Conservation (phyloP, 2,113 vertebrate genomes). For the Anhinga anhinga region DNA sequence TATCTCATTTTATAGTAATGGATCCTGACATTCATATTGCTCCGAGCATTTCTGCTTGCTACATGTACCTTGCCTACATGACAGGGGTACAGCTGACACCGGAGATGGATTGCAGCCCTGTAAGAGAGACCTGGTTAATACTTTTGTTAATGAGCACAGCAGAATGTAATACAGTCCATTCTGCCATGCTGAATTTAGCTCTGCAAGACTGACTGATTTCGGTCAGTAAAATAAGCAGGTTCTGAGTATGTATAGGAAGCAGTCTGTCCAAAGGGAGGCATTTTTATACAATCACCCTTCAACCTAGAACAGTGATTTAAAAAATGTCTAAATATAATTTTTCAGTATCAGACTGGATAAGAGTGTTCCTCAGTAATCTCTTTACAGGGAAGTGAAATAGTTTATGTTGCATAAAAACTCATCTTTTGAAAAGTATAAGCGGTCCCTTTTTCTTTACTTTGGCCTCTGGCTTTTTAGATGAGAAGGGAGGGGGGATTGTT, state of each 20-base stretch:
- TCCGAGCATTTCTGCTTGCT: neutral
- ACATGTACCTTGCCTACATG: fast-evolving
- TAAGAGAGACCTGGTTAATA: neutral
- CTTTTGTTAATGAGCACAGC: neutral
- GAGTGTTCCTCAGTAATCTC: neutral
- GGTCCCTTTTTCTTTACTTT: neutral
- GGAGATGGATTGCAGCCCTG: neutral
- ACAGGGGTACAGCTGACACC: neutral
- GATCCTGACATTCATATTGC: neutral
- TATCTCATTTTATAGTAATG: neutral
- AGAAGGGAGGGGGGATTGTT: neutral
- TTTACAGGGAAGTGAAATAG: neutral
- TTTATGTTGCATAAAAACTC: fast-evolving
- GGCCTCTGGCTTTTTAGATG: neutral
- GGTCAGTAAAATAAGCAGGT: neutral
- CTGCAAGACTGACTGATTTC: neutral
- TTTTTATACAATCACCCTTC: neutral
- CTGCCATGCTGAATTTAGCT: neutral
- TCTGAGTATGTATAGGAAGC: neutral
- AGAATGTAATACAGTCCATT: neutral
- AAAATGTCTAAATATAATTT: neutral
- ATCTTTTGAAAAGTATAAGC: neutral
- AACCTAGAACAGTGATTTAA: neutral
- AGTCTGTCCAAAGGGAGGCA: neutral
- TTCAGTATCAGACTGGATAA: no score